Conservation (phyloP, 2,113 vertebrate genomes). For the Tachycineta bicolor region DNA sequence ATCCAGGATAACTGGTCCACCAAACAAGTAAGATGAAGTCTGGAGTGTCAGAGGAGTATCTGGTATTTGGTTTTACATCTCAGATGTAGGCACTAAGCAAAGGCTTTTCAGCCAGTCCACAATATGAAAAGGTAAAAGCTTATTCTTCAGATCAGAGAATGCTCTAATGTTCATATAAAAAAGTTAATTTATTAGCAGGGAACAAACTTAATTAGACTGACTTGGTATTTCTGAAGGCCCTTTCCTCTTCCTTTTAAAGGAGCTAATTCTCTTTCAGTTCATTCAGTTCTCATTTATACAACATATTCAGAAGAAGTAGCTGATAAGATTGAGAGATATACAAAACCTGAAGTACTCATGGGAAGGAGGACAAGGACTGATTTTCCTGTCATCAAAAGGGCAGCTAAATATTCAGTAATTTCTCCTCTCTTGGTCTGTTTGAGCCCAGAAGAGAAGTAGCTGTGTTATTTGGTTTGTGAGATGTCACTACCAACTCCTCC, state of each 20-base stretch:
- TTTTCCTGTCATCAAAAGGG: neutral
- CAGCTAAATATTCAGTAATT: neutral
- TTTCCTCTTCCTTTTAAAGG: neutral
- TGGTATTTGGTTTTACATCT: neutral
- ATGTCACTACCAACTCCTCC: neutral
- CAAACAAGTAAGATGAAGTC: neutral
- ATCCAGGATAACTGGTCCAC: neutral
- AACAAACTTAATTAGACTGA: neutral
- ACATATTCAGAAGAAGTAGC: neutral
- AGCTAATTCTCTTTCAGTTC: neutral
- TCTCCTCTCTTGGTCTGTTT: neutral
- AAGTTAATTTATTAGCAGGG: neutral
- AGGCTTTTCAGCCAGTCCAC: neutral
- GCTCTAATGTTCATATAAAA: neutral
- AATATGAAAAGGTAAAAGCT: neutral
- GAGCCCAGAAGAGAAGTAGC: neutral
- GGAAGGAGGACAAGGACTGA: neutral
- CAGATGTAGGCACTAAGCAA: neutral
- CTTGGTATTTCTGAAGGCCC: neutral
- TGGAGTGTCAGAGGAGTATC: neutral
- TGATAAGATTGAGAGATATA: neutral
- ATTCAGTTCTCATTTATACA: neutral
- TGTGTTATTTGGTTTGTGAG: neutral
- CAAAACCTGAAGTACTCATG: neutral
- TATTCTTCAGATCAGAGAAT: neutral